Percentiles rank a stretch among this genome's conserved stretches.
phyloP scores from a whole-genome alignment of 2,113 vertebrate genomes.

The Bos javanicus region DNA sequence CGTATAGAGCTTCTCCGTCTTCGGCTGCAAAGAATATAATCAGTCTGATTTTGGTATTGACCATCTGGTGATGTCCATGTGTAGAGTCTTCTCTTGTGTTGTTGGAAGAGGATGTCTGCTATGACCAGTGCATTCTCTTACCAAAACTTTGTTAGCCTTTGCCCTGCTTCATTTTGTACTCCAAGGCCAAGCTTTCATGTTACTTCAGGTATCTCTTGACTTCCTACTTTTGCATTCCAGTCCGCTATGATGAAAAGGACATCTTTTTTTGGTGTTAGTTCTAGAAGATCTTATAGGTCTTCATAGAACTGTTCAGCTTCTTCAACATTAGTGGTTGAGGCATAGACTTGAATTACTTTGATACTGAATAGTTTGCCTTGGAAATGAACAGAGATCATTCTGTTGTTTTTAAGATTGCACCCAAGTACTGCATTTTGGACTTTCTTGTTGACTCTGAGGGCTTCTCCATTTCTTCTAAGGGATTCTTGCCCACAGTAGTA shows the following conservation, averaged over 20 bases:
- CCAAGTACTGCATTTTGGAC: neutral
- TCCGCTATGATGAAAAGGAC: neutral
- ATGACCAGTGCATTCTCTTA: neutral
- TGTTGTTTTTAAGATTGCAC: neutral
- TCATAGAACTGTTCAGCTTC: neutral
- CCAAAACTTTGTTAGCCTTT: neutral
- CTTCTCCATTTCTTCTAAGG: neutral
- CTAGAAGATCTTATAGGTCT: neutral
- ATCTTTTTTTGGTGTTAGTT: neutral
- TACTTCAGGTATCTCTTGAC: neutral
- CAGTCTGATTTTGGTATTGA: neutral
- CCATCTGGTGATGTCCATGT: neutral
- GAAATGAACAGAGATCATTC: neutral
- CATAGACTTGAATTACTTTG: neutral
- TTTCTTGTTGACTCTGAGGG: neutral
- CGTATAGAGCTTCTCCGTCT: neutral
- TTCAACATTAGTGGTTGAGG: neutral
- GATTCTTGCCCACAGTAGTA: neutral
- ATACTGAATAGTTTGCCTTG: neutral
- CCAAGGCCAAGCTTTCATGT: neutral
- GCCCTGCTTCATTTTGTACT: neutral
- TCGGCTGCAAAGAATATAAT: neutral
- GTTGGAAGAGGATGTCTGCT: neutral
- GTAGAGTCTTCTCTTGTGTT: neutral
- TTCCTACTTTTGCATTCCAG: neutral